These are phyloP conservation scores for Novumbra hubbsi DNA, from an alignment of 2,797 vertebrate genomes.

Conservation along the genomic window DNA sequence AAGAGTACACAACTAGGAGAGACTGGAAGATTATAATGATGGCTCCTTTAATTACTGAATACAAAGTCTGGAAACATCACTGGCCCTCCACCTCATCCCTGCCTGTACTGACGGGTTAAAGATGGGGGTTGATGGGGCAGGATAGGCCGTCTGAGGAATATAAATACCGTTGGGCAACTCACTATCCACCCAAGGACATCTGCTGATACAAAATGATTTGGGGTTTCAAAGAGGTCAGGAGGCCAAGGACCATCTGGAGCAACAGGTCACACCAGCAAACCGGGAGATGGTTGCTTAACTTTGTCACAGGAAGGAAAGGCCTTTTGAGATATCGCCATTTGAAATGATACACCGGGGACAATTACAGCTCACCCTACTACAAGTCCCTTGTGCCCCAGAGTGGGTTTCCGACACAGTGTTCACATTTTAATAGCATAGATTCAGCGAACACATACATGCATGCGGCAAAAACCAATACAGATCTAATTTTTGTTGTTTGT, in stretches of 20 bases:
- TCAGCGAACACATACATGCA: conserved; percentile 3
- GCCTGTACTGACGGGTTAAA: conserved; percentile 33
- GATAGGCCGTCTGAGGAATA: neutral
- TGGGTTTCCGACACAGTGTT: neutral
- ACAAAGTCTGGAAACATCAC: too few relatives aligned
- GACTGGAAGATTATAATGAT: too few relatives aligned
- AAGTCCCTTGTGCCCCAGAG: neutral
- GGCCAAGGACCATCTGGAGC: neutral
- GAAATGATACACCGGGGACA: neutral
- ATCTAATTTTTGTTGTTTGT: conserved; percentile 41
- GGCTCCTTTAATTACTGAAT: too few relatives aligned
- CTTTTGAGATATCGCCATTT: neutral
- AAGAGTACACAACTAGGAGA: too few relatives aligned
- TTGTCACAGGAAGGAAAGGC: neutral
- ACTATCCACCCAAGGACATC: neutral
- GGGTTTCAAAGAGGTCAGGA: neutral
- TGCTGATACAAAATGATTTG: neutral
- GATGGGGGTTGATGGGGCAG: neutral
- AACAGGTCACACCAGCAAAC: neutral
- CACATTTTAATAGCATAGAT: neutral
- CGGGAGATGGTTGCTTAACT: neutral
- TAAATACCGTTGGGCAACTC: neutral
- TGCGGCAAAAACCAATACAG: conserved; percentile 49
- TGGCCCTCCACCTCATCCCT: too few relatives aligned
- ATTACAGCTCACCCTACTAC: neutral